Evolutionary conservation across 2,113 vertebrate genomes (phyloP), one percentile per base, ranked within the genome.

Genomic region (Potamarius usumacintae): DNA sequence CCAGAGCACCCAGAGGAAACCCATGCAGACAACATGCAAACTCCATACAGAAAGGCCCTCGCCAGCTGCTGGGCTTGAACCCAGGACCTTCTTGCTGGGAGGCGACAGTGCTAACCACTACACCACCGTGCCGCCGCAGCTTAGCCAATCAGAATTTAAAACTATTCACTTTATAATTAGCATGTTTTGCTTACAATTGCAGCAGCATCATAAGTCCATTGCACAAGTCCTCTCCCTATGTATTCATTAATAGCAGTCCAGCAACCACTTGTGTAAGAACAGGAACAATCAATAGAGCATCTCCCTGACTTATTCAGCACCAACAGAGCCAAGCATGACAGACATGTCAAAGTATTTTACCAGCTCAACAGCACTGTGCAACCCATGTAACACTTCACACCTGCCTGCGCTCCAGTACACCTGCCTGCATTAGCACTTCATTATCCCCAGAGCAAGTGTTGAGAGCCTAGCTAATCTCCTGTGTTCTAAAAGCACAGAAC

Each of bases 351-450:
- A 67, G 42, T 79, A 20, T 84, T 84, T 84, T 62, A 80, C 60
- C 85, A 80, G 60, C 22, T 48, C 30, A 25, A 50, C 14, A 7
- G 53, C 50, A 10, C 84, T 27, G 20, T 20, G 17, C 74, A 65
- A 34, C 17, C 85, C 85, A 34, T 80, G 85, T 79, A 55, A 65
- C 18, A 30, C 76, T 89, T 87, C 50, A 86, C 63, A 86, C 65
- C 83, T 85, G 79, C 84, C 81, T 82, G 85, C 25, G 53, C 74
- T 84, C 50, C 50, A 83, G 53, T 74, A 58, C 85, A 84, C 55
- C 85, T 87, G 82, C 79, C 77, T 18, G 78, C 52, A 90, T 88
- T 87, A 87, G 88, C 77, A 88, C 82, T 84, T 89, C 78, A 88
- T 87, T 87, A 90, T 89, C 69, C 89, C 25, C 67, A 83, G 81